phyloP scores from a whole-genome alignment of 1,140 invertebrate species.

The Lasioglossum baleicum region DNA sequence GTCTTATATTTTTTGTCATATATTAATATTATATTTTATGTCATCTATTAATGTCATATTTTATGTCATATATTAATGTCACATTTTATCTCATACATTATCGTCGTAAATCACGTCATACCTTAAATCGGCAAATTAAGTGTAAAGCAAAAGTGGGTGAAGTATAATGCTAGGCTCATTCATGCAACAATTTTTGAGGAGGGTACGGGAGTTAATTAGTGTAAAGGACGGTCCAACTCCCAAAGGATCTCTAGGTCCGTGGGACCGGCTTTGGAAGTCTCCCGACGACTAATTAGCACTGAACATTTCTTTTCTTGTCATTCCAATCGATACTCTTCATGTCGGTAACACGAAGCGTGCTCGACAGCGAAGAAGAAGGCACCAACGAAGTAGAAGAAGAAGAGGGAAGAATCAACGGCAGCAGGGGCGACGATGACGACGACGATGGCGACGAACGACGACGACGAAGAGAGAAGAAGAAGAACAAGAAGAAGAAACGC shows the following conservation, averaged over 20 bases:
- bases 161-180: background rate
- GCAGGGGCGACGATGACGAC: slow-evolving; percentile 41
- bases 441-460: slow-evolving; percentile 17
- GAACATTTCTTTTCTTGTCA: background rate
- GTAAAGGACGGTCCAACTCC: background rate
- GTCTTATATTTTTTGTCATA: too few relatives aligned
- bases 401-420: slow-evolving; percentile 14
- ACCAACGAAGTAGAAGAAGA: slow-evolving; percentile 24
- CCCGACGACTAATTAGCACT: background rate
- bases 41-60: too few relatives aligned
- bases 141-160: too few relatives aligned
- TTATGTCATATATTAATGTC: too few relatives aligned
- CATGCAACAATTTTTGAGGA: background rate
- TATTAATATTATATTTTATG: too few relatives aligned
- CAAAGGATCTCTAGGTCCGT: background rate
- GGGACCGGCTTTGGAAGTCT: background rate
- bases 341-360: background rate
- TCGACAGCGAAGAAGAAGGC: slow-evolving; percentile 25
- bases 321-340: background rate
- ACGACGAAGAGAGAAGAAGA: slow-evolving; percentile 43
- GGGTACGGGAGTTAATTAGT: background rate
- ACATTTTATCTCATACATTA: too few relatives aligned
- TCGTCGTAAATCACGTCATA: too few relatives aligned
- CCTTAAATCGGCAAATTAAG: too few relatives aligned
- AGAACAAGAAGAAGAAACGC: slow-evolving; percentile 62